These are phyloP conservation scores for Sylvia borin DNA, from an alignment of 2,797 vertebrate genomes.

Conservation along the genomic window DNA sequence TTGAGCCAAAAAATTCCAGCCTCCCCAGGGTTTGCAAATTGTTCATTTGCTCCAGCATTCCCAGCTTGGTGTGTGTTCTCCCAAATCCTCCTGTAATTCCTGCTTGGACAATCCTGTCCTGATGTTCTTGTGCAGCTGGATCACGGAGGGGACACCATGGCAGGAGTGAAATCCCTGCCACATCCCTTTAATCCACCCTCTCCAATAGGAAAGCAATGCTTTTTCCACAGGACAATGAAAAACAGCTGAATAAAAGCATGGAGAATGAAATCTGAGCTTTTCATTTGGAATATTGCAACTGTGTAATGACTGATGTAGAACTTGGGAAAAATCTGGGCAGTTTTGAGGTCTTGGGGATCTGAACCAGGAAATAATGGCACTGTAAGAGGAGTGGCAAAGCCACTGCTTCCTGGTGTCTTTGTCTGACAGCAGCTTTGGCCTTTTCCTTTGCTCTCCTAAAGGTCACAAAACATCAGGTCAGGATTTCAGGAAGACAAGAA, in stretches of 20 bases:
- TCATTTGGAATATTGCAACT: neutral
- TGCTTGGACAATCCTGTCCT: accelerated
- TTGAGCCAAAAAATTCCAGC: neutral
- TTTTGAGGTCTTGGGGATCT: neutral
- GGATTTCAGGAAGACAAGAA: neutral
- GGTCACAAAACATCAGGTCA: neutral
- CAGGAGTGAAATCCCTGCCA: accelerated
- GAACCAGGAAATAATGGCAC: neutral
- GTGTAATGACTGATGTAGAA: neutral
- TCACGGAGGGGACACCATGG: neutral
- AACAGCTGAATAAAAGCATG: neutral
- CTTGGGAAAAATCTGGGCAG: neutral
- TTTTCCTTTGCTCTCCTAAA: neutral
- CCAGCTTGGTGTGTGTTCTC: neutral
- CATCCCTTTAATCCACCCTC: neutral
- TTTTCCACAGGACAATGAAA: neutral
- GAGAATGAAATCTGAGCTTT: neutral
- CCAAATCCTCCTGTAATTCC: accelerated
- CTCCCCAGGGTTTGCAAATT: neutral
- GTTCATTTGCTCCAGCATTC: neutral
- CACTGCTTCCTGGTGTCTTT: accelerated
- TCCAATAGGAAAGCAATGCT: accelerated
- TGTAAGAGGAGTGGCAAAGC: neutral
- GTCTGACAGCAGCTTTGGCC: neutral
- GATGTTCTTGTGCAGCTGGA: neutral